Evolutionary conservation across 2,113 vertebrate species (phyloP), one percentile per base, ranked within the genome.

Genomic region (Ochotona princeps): DNA sequence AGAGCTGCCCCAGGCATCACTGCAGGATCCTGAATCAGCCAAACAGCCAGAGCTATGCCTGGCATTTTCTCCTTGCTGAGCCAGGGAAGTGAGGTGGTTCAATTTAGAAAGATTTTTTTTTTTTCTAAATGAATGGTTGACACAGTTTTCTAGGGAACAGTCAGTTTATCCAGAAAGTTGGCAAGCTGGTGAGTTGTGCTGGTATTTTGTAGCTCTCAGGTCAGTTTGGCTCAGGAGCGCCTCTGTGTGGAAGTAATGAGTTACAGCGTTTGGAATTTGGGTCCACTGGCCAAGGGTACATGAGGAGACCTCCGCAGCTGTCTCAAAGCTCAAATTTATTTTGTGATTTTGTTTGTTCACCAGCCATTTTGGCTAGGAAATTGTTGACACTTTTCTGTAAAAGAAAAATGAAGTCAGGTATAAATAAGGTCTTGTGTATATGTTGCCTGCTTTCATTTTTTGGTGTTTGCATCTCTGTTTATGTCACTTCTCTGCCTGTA

Each of bases 371-470:
- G 93, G 49, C 69, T 94, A 91, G 95, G 35, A 47, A 73, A 60
- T 82, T 94, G 57, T 96, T 96, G 96, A 88, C 51, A 89, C 94
- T 51, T 92, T 92, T 84, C 83, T 96, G 87, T 94, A 80, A 90
- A 96, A 91, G 90, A 63, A 89, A 95, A 92, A 30, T 76, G 87
- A 95, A 96, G 91, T 84, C 26, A 82, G 28, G 51, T 92, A 87
- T 95, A 95, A 94, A 94, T 86, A 72, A 89, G 74, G 32, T 95
- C 94, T 95, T 87, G 67, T 92, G 63, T 85, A 78, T 66, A 90
- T 35, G 94, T 47, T 94, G 78, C 25, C 83, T 87, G 75, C 75
- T 91, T 96, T 92, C 51, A 30, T 92, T 89, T 69, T 86, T 95
- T 93, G 84, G 26, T 78, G 30, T 61, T 44, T 93, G 17, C 32